Evolutionary conservation across 2,113 vertebrate species (phyloP).

Genomic region (Lepus timidus): DNA sequence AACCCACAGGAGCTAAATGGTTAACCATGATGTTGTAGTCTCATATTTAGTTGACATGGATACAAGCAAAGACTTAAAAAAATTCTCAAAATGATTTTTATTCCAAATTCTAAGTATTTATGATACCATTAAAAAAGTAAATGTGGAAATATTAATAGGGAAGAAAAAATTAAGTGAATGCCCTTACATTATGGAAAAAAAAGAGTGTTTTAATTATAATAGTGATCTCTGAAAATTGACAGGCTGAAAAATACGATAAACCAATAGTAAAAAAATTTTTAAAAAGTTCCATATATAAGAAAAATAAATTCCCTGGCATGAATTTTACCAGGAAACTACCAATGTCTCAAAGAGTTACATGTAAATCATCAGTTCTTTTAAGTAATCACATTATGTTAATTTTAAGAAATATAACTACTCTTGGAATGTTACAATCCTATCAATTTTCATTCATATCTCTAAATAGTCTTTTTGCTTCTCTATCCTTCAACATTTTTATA

Average conservation of each 20-base stretch:
- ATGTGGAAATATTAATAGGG: not conserved
- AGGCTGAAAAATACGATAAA: not conserved
- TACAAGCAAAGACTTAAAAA: not conserved
- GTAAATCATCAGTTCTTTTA: not conserved
- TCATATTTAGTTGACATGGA: not conserved
- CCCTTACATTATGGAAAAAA: not conserved
- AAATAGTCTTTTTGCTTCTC: not conserved
- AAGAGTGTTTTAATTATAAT: not conserved
- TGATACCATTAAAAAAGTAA: constrained; percentile 3
- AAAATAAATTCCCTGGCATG: not conserved
- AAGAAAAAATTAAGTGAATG: not conserved
- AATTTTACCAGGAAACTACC: not conserved
- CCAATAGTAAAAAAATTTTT: not conserved
- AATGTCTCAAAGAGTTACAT: not conserved
- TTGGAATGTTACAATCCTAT: not conserved
- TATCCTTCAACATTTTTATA: not conserved
- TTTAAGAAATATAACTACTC: not conserved
- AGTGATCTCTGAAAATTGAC: constrained; percentile 3
- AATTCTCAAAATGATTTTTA: not conserved
- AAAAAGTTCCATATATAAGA: not conserved
- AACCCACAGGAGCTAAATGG: not conserved
- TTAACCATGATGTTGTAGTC: not conserved
- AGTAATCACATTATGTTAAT: not conserved
- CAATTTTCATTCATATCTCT: not conserved
- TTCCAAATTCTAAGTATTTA: not conserved